phyloP scores from a whole-genome alignment of 2,113 vertebrate genomes.

The Bubo bubo region DNA sequence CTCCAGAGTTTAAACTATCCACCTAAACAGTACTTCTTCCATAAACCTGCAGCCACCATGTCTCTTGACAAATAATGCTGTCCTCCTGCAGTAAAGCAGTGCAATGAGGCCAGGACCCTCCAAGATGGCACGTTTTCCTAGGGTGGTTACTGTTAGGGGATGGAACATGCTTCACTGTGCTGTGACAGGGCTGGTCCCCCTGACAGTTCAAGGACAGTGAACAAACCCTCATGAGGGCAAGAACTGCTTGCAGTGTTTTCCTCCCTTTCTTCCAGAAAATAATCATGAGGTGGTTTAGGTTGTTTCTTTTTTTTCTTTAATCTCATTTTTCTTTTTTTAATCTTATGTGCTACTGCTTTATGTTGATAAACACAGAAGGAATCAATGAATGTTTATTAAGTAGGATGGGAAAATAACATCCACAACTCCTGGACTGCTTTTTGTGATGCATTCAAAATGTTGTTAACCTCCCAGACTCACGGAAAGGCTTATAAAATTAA shows the following conservation, averaged over 20 bases:
- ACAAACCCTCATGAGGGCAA: neutral
- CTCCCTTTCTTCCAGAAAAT: neutral
- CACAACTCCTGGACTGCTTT: neutral
- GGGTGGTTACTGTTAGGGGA: accelerated
- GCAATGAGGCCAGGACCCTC: neutral
- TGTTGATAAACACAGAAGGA: neutral
- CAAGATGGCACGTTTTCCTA: neutral
- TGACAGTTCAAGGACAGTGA: neutral
- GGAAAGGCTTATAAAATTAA: neutral
- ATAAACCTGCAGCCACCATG: neutral
- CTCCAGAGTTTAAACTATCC: neutral
- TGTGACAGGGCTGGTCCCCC: neutral
- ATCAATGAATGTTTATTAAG: neutral
- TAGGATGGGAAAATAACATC: neutral
- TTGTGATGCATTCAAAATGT: neutral
- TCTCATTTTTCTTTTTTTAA: neutral
- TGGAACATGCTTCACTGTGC: too few species aligned
- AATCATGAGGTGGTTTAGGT: neutral
- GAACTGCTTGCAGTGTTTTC: neutral
- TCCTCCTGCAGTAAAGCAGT: neutral
- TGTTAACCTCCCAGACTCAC: neutral
- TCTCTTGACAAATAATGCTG: neutral
- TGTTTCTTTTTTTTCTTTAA: neutral
- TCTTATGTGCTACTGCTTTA: neutral
- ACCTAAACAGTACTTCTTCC: neutral